Evolutionary conservation across 2,888 invertebrate species (phyloP), one percentile per base, ranked within the genome.

Genomic region (Chouioia cunea): DNA sequence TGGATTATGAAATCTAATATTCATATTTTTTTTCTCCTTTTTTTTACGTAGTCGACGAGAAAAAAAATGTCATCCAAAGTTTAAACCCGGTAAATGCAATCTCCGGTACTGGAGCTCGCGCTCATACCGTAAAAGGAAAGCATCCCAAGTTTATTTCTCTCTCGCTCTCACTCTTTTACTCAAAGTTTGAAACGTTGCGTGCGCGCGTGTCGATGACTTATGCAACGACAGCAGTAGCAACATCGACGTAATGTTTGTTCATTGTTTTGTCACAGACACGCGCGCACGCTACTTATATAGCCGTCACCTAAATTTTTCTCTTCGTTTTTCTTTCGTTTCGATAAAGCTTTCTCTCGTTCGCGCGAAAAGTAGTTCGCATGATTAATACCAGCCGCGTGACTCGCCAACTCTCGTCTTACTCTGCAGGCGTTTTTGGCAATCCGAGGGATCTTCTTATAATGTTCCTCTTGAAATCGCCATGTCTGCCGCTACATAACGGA

Each of bases 161-260:
- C 47, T 18, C 27, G 15, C 44, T 23, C 48, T 70, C 54, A 53
- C 27, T 27, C 36, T 59, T 27, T 70, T 65, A 70, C 65, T 70
- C 65, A n/a, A n/a, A n/a, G n/a, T n/a, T n/a, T n/a, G n/a, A n/a
- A n/a, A n/a, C n/a, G n/a, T n/a, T n/a, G n/a, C n/a, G n/a, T n/a
- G n/a, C n/a, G n/a, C n/a, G n/a, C n/a, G n/a, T n/a, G 56, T 65
- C 65, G 56, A 59, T 60, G 54, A 54, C 46, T 65, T 65, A 58
- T 54, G 70, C 54, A 65, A 64, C 27, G 36, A 6, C 1, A 3
- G 36, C 36, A n/a, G n/a, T n/a, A n/a, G n/a, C n/a, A n/a, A n/a
- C n/a, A n/a, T n/a, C 27, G 36, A 36, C 36, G 36, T 36, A 36
- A 36, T 10, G 10, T 36, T 36, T 10, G 36, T 12, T 36, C 36